A percentile compares a stretch with the other conserved stretches of the same genome.
phyloP scores from a whole-genome alignment of 2,113 vertebrate species.

The Illadopsis cleaveri region DNA sequence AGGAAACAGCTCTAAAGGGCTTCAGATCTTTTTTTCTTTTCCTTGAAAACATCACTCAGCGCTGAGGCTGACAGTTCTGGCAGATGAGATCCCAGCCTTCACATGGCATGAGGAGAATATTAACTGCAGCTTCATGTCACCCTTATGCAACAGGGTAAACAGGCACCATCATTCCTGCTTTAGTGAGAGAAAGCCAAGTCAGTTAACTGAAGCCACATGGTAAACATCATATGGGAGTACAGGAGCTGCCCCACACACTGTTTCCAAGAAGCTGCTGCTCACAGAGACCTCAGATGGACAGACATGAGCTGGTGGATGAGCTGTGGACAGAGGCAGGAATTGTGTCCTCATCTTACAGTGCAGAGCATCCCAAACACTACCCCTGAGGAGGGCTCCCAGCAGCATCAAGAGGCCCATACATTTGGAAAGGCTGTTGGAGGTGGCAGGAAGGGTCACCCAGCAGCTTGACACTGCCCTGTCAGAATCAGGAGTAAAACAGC shows the following conservation, averaged over 20 bases:
- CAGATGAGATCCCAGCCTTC: conserved; percentile 34
- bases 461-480: neutral
- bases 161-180: neutral
- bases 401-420: neutral
- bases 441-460: neutral
- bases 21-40: neutral
- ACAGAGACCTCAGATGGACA: neutral
- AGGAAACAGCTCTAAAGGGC: neutral
- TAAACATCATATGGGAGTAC: neutral
- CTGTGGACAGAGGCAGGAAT: neutral
- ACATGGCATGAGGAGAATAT: conserved; percentile 37
- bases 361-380: neutral
- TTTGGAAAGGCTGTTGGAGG: neutral
- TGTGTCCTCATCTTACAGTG: neutral
- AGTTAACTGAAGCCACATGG: conserved; percentile 33
- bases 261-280: neutral
- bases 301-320: neutral
- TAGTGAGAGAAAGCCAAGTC: neutral
- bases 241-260: neutral
- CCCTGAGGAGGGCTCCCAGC: neutral
- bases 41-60: neutral
- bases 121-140: conserved; percentile 1
- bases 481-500: neutral
- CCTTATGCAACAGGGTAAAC: conserved; percentile 34
- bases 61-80: neutral